Percentiles rank a stretch among this genome's conserved stretches.
Conservation (phyloP, 2,797 vertebrate genomes). For the Triplophysa yarkandensis region DNA sequence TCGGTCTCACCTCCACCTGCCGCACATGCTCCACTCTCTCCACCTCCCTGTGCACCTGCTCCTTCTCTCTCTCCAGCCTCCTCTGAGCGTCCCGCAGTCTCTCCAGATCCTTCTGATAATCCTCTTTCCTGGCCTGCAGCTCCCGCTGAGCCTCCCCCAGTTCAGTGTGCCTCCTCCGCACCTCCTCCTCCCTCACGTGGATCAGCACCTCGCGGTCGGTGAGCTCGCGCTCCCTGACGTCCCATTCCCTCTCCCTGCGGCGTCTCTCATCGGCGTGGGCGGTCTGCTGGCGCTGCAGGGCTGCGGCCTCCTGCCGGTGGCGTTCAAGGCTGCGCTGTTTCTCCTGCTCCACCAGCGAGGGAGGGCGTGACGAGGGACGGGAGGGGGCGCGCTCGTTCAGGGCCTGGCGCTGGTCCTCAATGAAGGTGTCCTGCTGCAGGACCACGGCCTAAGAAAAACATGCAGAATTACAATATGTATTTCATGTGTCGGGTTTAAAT, state of each 20-base stretch:
- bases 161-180: slow-evolving; percentile 68
- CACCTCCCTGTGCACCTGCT: slow-evolving; percentile 77
- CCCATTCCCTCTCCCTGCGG: slow-evolving; percentile 84
- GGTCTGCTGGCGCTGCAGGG: slow-evolving; percentile 87
- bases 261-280: slow-evolving; percentile 87
- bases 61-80: slow-evolving; percentile 86
- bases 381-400: slow-evolving; percentile 78
- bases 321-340: slow-evolving; percentile 96
- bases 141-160: slow-evolving; percentile 79
- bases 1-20: slow-evolving; percentile 65
- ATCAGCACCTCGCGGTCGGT: slow-evolving; percentile 76
- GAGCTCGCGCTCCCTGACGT: slow-evolving; percentile 81
- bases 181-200: slow-evolving; percentile 76
- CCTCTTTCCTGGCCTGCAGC: slow-evolving; percentile 79
- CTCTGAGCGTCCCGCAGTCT: slow-evolving; percentile 83
- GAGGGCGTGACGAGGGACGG: slow-evolving; percentile 74
- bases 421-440: slow-evolving; percentile 93
- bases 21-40: slow-evolving; percentile 75
- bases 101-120: slow-evolving; percentile 90
- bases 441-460: slow-evolving; percentile 81
- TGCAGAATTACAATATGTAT: no score
- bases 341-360: slow-evolving; percentile 92
- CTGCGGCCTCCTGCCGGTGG: slow-evolving; percentile 91
- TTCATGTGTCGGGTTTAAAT: no score
- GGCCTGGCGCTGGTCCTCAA: slow-evolving; percentile 91